A percentile compares a stretch with the other conserved stretches of the same genome.
phyloP scores from a whole-genome alignment of 2,113 vertebrate species.

The Prunella himalayana region DNA sequence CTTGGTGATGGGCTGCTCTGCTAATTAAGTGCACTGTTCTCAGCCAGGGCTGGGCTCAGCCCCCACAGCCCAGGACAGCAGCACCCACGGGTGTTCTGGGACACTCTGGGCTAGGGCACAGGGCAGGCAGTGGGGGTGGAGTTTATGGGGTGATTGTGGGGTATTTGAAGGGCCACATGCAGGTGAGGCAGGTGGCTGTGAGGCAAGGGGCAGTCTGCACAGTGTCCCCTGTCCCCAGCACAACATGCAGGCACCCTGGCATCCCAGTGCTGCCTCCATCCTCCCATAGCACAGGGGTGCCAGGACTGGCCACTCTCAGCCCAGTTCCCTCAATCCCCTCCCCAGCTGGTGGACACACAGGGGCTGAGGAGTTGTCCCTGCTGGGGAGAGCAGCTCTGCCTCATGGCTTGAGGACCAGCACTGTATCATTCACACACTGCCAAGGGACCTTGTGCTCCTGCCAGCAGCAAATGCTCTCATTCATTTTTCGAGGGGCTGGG shows the following conservation, averaged over 20 bases:
- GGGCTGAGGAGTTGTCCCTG: not conserved
- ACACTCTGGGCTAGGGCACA: not conserved
- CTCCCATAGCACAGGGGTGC: not conserved
- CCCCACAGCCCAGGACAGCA: not conserved
- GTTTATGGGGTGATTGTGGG: not conserved
- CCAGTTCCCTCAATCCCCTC: not conserved
- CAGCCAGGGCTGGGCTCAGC: fast-evolving
- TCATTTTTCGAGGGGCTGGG: not conserved
- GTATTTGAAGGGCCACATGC: not conserved
- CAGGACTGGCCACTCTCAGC: not conserved
- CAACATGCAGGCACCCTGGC: fast-evolving
- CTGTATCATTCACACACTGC: not conserved
- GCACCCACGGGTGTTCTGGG: not conserved
- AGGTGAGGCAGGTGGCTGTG: not conserved
- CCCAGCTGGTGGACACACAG: not conserved
- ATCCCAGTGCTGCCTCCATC: not conserved
- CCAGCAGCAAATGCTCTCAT: conserved; percentile 20
- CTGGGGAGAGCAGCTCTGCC: not conserved
- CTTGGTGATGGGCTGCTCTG: conserved; percentile 28
- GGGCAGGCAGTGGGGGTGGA: not conserved
- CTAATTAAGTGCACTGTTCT: conserved; percentile 50
- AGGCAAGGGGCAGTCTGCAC: not conserved
- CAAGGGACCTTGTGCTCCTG: not conserved
- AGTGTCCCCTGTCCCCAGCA: fast-evolving
- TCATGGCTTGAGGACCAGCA: not conserved